These are phyloP conservation scores for Plestiodon gilberti DNA, from an alignment of 2,113 vertebrate species.

Conservation along the genomic window DNA sequence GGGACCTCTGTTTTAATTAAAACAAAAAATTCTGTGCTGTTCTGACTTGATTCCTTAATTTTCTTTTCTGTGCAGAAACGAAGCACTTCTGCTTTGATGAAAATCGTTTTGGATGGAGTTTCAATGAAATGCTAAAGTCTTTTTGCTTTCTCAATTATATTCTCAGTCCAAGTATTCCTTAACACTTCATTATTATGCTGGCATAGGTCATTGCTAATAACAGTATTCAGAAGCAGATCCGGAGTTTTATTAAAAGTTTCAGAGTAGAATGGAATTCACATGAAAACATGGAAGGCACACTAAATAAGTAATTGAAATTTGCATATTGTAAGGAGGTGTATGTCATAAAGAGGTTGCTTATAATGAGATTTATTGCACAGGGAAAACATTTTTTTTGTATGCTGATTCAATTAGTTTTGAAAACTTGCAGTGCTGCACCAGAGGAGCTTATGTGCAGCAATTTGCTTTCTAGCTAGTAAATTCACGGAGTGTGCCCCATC, in stretches of 20 bases:
- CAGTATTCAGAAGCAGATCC: conserved; percentile 3
- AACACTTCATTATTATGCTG: conserved; percentile 12
- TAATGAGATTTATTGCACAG: conserved; percentile 29
- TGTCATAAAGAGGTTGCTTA: conserved; percentile 20
- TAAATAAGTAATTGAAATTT: conserved; percentile 30
- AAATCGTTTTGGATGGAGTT: not conserved
- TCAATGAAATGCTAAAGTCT: not conserved
- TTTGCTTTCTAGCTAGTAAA: conserved; percentile 16
- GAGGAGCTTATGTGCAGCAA: conserved; percentile 6
- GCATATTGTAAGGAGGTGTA: conserved; percentile 19
- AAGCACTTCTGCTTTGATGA: not conserved
- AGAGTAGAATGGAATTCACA: conserved; percentile 12
- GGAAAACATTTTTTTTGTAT: conserved; percentile 29
- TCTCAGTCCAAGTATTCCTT: not conserved
- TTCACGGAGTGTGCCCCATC: not conserved
- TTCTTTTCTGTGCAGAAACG: not conserved
- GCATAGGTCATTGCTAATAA: conserved; percentile 23
- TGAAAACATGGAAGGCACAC: conserved; percentile 2
- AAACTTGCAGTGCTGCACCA: conserved; percentile 2
- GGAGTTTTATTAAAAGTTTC: conserved; percentile 33
- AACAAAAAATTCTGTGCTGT: not conserved
- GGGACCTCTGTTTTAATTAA: not conserved
- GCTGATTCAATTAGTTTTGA: conserved; percentile 39
- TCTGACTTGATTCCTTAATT: not conserved
- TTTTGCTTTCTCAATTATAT: conserved; percentile 12